These are phyloP conservation scores for Genyomyrus donnyi DNA, from an alignment of 2,113 vertebrate genomes.

Conservation along the genomic window DNA sequence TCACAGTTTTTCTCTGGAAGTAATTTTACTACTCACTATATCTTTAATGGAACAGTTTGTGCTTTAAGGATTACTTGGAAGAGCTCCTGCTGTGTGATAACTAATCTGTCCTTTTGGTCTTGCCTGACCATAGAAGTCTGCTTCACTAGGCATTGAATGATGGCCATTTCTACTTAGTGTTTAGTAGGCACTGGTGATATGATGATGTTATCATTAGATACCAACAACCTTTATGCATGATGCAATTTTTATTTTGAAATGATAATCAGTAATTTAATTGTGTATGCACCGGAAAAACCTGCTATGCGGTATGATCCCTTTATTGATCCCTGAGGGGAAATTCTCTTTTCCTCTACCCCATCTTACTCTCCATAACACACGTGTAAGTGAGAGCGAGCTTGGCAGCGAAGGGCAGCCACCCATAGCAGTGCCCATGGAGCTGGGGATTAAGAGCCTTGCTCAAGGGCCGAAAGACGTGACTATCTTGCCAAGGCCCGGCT, in stretches of 20 bases:
- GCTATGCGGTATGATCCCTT: background rate
- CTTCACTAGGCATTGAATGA: background rate
- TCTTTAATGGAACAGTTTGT: constrained; percentile 45
- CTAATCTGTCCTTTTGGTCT: constrained; percentile 32
- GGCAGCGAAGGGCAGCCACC: background rate
- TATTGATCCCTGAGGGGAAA: background rate
- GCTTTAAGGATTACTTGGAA: constrained; percentile 45
- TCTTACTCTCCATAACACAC: background rate
- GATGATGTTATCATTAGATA: background rate
- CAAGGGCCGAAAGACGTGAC: background rate
- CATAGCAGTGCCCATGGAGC: background rate
- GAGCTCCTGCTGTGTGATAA: constrained; percentile 33
- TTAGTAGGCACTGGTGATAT: background rate
- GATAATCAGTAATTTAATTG: background rate
- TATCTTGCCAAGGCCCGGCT: background rate
- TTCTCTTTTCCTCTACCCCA: background rate
- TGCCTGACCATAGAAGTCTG: constrained; percentile 16
- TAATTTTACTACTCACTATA: constrained; percentile 51
- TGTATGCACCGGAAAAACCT: background rate
- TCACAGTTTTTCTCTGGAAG: constrained; percentile 24
- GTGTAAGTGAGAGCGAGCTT: background rate
- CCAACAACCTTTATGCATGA: background rate
- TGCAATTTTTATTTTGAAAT: background rate
- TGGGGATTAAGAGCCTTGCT: background rate
- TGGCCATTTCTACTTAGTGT: background rate